A percentile compares a stretch with the other conserved stretches of the same genome.
phyloP scores from a whole-genome alignment of 2,113 vertebrate species.

The Varanus komodoensis region DNA sequence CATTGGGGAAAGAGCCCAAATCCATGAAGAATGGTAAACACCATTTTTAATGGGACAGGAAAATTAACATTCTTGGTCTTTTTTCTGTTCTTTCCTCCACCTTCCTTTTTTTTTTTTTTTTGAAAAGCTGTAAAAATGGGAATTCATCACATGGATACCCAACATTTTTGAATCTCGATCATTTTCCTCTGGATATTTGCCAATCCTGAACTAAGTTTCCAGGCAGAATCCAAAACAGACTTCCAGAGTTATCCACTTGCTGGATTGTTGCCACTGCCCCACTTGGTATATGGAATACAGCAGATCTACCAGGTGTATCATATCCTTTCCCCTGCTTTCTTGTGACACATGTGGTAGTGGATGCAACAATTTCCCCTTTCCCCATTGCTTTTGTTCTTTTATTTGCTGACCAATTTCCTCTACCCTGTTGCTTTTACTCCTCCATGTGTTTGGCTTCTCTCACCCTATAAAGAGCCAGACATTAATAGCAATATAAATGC shows the following conservation, averaged over 20 bases:
- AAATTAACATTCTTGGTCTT: too few relatives aligned
- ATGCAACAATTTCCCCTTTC: background rate
- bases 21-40: background rate
- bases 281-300: background rate
- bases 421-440: background rate
- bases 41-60: too few relatives aligned
- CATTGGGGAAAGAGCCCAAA: background rate
- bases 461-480: background rate
- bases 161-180: background rate
- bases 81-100: too few relatives aligned
- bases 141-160: background rate
- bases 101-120: background rate
- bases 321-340: background rate
- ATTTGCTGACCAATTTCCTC: background rate
- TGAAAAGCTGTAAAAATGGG: background rate
- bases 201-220: background rate
- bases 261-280: too few relatives aligned
- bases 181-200: background rate
- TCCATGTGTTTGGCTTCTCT: too few relatives aligned
- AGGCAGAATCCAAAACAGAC: background rate
- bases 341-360: background rate
- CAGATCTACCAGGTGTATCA: background rate
- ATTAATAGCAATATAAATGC: constrained; percentile 2
- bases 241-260: background rate
- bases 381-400: background rate